These are phyloP conservation scores for Arion vulgaris DNA, from an alignment of 1,140 invertebrate genomes.

Conservation along the genomic window DNA sequence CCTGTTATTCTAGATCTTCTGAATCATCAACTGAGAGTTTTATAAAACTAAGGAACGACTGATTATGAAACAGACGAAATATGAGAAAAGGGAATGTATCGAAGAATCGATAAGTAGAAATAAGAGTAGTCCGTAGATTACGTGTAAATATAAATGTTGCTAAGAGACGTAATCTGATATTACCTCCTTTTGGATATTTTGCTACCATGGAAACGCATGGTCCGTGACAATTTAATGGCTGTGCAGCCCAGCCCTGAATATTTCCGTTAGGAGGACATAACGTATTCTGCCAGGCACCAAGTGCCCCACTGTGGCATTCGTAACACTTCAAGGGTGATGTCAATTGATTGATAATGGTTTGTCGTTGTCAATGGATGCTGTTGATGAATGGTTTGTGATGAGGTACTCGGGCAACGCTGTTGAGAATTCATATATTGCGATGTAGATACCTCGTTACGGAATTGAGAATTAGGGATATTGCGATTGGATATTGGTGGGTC, in stretches of 20 bases:
- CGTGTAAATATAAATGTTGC: too few species aligned
- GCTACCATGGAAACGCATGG: neutral
- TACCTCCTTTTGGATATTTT: neutral
- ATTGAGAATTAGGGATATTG: too few species aligned
- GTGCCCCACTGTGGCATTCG: conserved; percentile 7
- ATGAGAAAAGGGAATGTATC: too few species aligned
- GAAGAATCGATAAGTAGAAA: too few species aligned
- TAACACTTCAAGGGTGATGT: neutral
- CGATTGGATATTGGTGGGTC: too few species aligned
- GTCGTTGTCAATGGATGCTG: neutral
- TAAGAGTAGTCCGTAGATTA: too few species aligned
- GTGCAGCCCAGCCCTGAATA: neutral
- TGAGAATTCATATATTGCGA: neutral
- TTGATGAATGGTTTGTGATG: neutral
- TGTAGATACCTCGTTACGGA: too few species aligned
- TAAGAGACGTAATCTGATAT: too few species aligned
- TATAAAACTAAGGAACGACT: too few species aligned
- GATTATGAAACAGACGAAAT: too few species aligned
- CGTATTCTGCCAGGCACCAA: neutral
- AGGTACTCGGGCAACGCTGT: neutral
- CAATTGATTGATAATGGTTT: neutral
- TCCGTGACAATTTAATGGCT: neutral
- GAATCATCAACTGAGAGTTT: too few species aligned
- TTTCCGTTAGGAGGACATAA: neutral
- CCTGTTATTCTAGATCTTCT: too few species aligned